Evolutionary conservation across 2,888 invertebrate genomes (phyloP), one percentile per base, ranked within the genome.

Genomic region (Sesamia inferens): DNA sequence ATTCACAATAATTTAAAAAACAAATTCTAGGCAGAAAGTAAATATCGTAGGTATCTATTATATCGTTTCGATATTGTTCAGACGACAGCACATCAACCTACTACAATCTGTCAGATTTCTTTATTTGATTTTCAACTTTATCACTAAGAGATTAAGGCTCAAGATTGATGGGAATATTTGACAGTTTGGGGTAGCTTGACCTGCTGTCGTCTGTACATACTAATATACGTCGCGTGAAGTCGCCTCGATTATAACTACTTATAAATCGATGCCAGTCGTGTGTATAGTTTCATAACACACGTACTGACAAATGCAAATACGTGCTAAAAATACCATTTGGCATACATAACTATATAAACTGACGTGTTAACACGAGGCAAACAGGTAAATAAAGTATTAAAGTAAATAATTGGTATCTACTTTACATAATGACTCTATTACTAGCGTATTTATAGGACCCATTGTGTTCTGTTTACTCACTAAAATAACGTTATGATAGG

Each of bases 341-440:
- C 24, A 57, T 47, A 62, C n/a, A 39, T 48, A 54, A 24, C 19
- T 14, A 47, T 13, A 11, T 57, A 44, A 16, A 31, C 55, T 58
- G 10, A 68, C 19, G 8, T 64, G 39, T 47, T 39, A 16, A 47
- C 51, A 65, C 59, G 83, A 79, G 63, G 79, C 68, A 58, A 82
- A 64, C 72, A 66, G 14, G 78, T 77, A 69, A 70, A 70, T 70
- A 79, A 72, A 71, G 22, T 57, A 72, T 24, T 82, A 65, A 72
- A 82, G 47, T 79, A 51, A 59, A 61, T 78, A 78, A 79, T 54
- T 71, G 66, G 71, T 61, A 68, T 47, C 5, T 51, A 64, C 51
- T 75, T 65, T 61, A 68, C 64, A 61, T 82, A 82, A 82, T 68
- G 47, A 68, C 67, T 82, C 54, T 77, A 66, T 81, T 77, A 75